These are phyloP conservation scores for Micrasema minimum DNA, from an alignment of 1,140 invertebrate species.

Conservation along the genomic window DNA sequence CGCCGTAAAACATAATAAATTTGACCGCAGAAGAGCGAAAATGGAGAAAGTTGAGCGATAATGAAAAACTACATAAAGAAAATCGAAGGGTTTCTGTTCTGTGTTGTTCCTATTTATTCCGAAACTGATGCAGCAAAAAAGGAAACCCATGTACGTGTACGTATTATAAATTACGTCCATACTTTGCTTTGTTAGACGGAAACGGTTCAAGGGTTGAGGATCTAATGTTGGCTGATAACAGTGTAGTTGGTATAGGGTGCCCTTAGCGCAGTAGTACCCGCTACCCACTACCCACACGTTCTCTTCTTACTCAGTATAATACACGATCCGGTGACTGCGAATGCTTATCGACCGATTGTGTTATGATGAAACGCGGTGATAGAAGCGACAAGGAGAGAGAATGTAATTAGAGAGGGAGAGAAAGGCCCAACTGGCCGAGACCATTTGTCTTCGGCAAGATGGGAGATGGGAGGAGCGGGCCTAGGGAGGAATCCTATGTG, in stretches of 20 bases:
- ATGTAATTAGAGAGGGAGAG: constrained; percentile 46
- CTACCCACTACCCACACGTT: too few species aligned
- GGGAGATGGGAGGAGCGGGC: constrained; percentile 58
- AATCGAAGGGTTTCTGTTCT: neutral
- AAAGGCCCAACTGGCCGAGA: constrained; percentile 54
- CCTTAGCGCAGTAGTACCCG: too few species aligned
- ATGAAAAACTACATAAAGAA: constrained; percentile 25
- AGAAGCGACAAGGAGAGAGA: constrained; percentile 46
- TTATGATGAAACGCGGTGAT: constrained; percentile 47
- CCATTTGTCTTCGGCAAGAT: constrained; percentile 64
- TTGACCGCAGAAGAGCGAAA: neutral
- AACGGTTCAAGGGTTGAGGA: constrained; percentile 14
- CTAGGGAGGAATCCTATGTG: constrained; percentile 67
- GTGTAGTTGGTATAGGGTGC: too few species aligned
- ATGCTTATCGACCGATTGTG: constrained; percentile 52
- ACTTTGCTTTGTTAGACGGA: constrained; percentile 21
- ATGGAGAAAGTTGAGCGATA: neutral
- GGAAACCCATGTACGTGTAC: constrained; percentile 10
- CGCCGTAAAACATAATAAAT: constrained; percentile 37
- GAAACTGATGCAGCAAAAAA: constrained; percentile 8
- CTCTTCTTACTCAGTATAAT: neutral
- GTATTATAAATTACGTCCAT: constrained; percentile 27
- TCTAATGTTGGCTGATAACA: constrained; percentile 11
- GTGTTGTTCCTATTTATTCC: constrained; percentile 8
- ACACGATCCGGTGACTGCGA: constrained; percentile 25